These are phyloP conservation scores for Cynaeus angustus DNA, from an alignment of 2,888 invertebrate genomes.

Conservation along the genomic window DNA sequence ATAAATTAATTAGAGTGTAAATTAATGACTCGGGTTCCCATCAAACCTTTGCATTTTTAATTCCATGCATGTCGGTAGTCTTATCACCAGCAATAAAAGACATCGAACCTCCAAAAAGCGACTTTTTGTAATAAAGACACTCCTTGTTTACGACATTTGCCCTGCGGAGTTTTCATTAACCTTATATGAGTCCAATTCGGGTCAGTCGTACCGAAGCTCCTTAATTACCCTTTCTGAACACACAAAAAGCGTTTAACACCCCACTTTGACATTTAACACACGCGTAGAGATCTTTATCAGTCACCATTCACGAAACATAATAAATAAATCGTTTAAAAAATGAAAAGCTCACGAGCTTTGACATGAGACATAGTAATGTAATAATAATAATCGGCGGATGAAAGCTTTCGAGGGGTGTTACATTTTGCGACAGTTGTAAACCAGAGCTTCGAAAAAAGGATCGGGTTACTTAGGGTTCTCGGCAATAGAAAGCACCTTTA, in stretches of 20 bases:
- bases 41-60: no score
- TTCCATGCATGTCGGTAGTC: no score
- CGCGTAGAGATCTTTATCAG: slow-evolving; percentile 32
- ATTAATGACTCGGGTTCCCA: no score
- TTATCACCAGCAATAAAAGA: no score
- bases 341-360: slow-evolving; percentile 31
- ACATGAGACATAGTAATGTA: slow-evolving; percentile 30
- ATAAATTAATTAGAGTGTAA: no score
- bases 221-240: slow-evolving; percentile 26
- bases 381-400: slow-evolving; percentile 31
- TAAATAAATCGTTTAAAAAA: slow-evolving; percentile 41
- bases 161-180: slow-evolving; percentile 20
- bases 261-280: slow-evolving; percentile 24
- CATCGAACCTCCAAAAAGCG: no score
- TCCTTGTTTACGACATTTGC: slow-evolving; percentile 29
- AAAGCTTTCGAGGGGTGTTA: slow-evolving; percentile 33
- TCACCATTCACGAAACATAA: slow-evolving; percentile 25
- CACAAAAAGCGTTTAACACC: slow-evolving; percentile 34
- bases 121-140: no score
- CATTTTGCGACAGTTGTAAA: slow-evolving; percentile 36
- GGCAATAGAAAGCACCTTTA: slow-evolving; percentile 33
- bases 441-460: slow-evolving; percentile 32
- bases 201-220: slow-evolving; percentile 25
- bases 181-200: slow-evolving; percentile 23
- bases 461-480: slow-evolving; percentile 38